phyloP scores from a whole-genome alignment of 2,113 vertebrate genomes.

The Galbula dea region DNA sequence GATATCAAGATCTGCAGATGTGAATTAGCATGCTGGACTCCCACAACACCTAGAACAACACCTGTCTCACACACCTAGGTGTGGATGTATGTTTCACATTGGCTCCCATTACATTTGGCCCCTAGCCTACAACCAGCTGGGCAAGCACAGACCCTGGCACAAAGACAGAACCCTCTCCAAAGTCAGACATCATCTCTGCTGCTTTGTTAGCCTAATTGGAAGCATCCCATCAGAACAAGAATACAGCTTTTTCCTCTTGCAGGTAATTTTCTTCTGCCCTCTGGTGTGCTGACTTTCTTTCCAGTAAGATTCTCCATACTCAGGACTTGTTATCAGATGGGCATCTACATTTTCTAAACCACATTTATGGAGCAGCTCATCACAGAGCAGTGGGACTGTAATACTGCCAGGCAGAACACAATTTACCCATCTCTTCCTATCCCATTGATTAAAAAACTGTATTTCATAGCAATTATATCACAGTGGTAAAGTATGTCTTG shows the following conservation, averaged over 20 bases:
- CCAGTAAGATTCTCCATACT: not conserved
- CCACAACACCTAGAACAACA: not conserved
- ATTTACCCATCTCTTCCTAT: not conserved
- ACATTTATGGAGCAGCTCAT: not conserved
- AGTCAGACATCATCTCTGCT: not conserved
- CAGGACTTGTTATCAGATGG: not conserved
- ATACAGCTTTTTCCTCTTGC: not conserved
- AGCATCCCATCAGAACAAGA: not conserved
- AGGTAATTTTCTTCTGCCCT: not conserved
- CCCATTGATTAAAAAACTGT: conserved; percentile 24
- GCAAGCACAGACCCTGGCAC: not conserved
- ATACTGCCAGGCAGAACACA: not conserved
- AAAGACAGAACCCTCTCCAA: not conserved
- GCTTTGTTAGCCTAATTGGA: not conserved
- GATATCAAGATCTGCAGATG: not conserved
- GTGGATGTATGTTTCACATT: not conserved
- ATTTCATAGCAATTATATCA: conserved; percentile 38
- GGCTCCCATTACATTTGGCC: not conserved
- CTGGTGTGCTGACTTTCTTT: not conserved
- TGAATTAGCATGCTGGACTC: not conserved
- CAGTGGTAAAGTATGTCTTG: conserved; percentile 19
- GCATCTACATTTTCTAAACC: not conserved
- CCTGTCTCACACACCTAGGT: not conserved
- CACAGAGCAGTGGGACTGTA: not conserved
- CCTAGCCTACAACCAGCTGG: not conserved